Conservation (phyloP, 2,797 vertebrate genomes). For the Pampus argenteus region DNA sequence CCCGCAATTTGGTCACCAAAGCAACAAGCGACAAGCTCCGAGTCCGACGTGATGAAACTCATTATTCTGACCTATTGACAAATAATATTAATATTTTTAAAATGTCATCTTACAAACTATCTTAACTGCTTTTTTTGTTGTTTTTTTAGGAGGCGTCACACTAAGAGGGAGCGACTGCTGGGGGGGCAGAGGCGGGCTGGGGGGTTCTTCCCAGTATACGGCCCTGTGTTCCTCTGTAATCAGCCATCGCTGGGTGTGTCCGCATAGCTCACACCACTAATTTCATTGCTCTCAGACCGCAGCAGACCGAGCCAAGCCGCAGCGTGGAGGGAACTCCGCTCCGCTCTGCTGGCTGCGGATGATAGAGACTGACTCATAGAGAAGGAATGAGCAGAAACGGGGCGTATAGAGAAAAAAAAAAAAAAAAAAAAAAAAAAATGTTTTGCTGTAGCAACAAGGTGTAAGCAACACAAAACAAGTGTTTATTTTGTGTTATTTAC, state of each 20-base stretch:
- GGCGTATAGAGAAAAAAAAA: slow-evolving; percentile 16
- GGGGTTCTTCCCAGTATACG: slow-evolving; percentile 68
- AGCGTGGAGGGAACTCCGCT: slow-evolving; percentile 73
- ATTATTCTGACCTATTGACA: not conserved
- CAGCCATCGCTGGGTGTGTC: slow-evolving; percentile 87
- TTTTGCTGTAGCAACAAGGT: slow-evolving; percentile 34
- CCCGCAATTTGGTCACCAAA: too few relatives aligned
- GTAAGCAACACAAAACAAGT: not conserved
- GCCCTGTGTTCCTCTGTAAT: slow-evolving; percentile 85
- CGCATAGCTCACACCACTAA: slow-evolving; percentile 83
- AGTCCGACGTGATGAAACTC: too few relatives aligned
- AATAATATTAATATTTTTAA: not conserved
- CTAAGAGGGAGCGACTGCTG: slow-evolving; percentile 18
- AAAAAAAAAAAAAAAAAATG: slow-evolving; percentile 4
- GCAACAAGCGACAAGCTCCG: too few relatives aligned
- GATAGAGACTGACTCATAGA: slow-evolving; percentile 71
- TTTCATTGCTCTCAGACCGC: slow-evolving; percentile 83
- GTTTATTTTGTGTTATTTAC: not conserved
- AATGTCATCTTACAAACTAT: slow-evolving; percentile 4
- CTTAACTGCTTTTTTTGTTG: slow-evolving; percentile 45
- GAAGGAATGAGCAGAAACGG: slow-evolving; percentile 61
- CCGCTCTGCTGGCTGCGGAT: slow-evolving; percentile 62
- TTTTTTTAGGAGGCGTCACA: slow-evolving; percentile 49
- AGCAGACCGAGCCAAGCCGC: slow-evolving; percentile 76
- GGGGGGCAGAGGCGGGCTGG: slow-evolving; percentile 35